Evolutionary conservation across 2,888 invertebrate genomes (phyloP), one percentile per base, ranked within the genome.

Genomic region (Acrobasis consociella): DNA sequence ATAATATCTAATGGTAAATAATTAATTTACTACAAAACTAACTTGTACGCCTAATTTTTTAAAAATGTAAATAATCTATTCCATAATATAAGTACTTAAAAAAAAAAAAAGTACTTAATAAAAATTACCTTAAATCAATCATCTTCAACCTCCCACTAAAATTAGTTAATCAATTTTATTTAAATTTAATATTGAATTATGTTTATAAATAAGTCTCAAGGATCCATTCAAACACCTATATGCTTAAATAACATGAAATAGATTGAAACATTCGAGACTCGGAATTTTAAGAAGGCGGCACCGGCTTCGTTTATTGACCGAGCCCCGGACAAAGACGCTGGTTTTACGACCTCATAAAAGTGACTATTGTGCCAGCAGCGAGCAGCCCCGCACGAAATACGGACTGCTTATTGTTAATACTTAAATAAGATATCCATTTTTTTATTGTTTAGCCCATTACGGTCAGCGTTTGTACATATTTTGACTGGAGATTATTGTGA

Each of bases 371-470:
- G 75, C 77, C 73, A 72, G 42, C 59, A 50, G 42, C 53, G 71
- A 67, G 71, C 76, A 83, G 77, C 82, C 81, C 82, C 76, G 80
- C 80, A 85, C 86, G 80, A 85, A 89, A 86, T 80, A 80, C 85
- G 78, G 80, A 67, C 80, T 77, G 79, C 84, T 85, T 78, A 89
- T 91, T 91, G 90, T 92, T 86, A 81, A 83, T 80, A 78, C 83
- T 86, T 89, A 90, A 92, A 89, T 92, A 86, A 92, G 91, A 90
- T 85, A 86, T 92, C 88, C 86, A 88, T 85, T 90, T 91, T 82
- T 88, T 85, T 86, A 83, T 79, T 86, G 83, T 89, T 85, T 81
- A 79, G 85, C 76, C 89, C 82, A 89, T 88, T 87, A 89, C 77
- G 80, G 82, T 74, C 78, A 72, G 74, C 80, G 80, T 86, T 89